phyloP scores from a whole-genome alignment of 1,140 invertebrate species.

The Nixonia krombeini region DNA sequence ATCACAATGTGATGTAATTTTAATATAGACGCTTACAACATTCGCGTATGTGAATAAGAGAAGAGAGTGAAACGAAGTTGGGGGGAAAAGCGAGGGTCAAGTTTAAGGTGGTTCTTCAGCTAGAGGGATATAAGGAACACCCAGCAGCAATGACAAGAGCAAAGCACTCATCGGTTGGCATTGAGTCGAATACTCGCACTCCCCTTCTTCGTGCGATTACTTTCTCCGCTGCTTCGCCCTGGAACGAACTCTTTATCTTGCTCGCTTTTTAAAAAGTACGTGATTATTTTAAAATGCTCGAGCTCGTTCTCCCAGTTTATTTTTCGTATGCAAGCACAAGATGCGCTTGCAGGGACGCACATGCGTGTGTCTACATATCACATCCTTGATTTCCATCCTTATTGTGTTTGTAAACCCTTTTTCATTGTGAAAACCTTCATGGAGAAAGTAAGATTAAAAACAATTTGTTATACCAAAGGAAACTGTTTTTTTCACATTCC shows the following conservation, averaged over 20 bases:
- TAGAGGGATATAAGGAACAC: constrained; percentile 48
- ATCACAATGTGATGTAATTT: too few relatives aligned
- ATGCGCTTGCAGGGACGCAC: constrained; percentile 32
- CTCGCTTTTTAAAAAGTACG: constrained; percentile 64
- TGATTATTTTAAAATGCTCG: constrained; percentile 68
- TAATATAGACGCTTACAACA: too few relatives aligned
- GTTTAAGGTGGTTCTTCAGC: constrained; percentile 48
- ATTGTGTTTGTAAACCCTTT: too few relatives aligned
- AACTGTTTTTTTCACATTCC: too few relatives aligned
- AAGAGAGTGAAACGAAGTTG: constrained; percentile 6
- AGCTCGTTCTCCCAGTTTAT: constrained; percentile 24
- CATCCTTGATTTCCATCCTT: too few relatives aligned
- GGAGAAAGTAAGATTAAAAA: too few relatives aligned
- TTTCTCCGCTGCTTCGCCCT: constrained; percentile 25
- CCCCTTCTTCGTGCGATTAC: constrained; percentile 16
- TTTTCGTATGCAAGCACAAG: constrained; percentile 6
- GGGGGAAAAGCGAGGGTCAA: constrained; percentile 22
- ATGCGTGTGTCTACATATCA: constrained; percentile 14
- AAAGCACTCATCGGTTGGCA: constrained; percentile 60
- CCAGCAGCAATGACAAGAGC: constrained; percentile 43
- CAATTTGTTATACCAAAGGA: too few relatives aligned
- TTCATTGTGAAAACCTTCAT: too few relatives aligned
- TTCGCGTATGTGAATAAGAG: background rate
- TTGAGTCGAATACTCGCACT: constrained; percentile 58
- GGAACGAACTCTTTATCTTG: constrained; percentile 48